Base-by-base conservation (phyloP, 2,797 vertebrate species). In the Tapirus indicus region DNA sequence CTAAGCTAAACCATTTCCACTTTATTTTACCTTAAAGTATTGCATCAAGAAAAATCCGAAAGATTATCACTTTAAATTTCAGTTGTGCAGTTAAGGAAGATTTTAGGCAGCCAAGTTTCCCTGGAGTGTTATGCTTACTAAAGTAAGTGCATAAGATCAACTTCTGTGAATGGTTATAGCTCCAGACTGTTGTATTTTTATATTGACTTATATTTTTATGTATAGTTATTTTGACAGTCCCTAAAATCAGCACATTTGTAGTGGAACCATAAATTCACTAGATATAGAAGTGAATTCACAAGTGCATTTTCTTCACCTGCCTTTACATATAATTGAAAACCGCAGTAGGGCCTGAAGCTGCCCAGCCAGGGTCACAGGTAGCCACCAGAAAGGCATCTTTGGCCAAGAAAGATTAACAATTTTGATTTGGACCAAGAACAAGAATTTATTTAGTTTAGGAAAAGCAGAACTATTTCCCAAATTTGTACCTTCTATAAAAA, bases 371-470 rank as follows among this genome's bases (percentile, higher is more conserved):
- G 35, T 74, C 68, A 60, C 12, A 3, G 1, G 32, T 21, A 13
- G n/a, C 20, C 35, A 82, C 41, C 7, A 41, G n/a, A 91, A 91
- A n/a, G 54, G 1, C 12, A 60, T 82, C 32, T 93, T 92, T 87
- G 71, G n/a, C 68, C 9, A 78, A 38, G 14, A 95, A 74, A 68
- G 27, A 23, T 13, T 29, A 83, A n/a, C 80, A 6, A 89, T 58
- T 84, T 93, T 93, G 64, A 56, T 41, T 49, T 64, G 47, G n/a
- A 10, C n/a, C 7, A 17, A 85, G 44, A 49, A 35, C 69, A 92
- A 91, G 35, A 77, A 56, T 95, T 97, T 94, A 95, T 91, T 96
- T 97, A 87, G 86, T 97, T 98, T 96, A 97, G 60, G 16, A 86
- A 18, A 80, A 94, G 52, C 94, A 94, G 18, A 91, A 98, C 97